Evolutionary conservation across 2,888 invertebrate genomes (phyloP).

Genomic region (Pachydiplax longipennis): DNA sequence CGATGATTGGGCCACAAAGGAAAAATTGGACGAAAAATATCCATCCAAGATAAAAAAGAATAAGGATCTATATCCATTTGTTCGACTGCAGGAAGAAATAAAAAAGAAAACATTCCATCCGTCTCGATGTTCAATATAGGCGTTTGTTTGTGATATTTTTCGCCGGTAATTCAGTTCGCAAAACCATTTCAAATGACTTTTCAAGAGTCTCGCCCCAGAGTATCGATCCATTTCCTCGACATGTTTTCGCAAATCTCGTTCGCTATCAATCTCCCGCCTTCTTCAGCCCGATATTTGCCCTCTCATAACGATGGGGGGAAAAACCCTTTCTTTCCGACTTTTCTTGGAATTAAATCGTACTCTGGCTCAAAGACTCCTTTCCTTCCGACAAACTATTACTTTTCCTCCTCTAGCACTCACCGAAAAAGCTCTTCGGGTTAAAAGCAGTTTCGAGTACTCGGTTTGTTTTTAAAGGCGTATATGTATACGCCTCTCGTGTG

Average conservation of each 20-base stretch:
- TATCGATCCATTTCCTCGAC: constrained; percentile 2
- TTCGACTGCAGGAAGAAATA: no score
- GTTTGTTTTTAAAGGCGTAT: not conserved
- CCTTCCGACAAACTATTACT: not conserved
- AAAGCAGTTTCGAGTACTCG: not conserved
- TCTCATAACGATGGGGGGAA: not conserved
- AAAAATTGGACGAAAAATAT: no score
- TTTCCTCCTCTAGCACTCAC: not conserved
- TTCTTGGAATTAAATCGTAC: not conserved
- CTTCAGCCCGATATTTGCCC: constrained; percentile 3
- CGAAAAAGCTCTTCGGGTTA: not conserved
- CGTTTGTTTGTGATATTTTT: no score
- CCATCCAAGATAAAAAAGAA: no score
- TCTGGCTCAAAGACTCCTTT: not conserved
- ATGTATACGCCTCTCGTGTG: not conserved
- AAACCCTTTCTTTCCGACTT: not conserved
- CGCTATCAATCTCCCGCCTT: constrained; percentile 12
- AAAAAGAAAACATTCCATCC: no score
- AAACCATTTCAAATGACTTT: not conserved
- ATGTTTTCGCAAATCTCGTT: constrained; percentile 7
- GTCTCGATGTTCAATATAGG: no score
- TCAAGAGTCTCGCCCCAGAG: not conserved
- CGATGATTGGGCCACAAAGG: no score
- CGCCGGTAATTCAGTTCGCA: no score
- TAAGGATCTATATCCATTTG: no score